These are phyloP conservation scores for Ptiloglossa arizonensis DNA, from an alignment of 1,140 invertebrate species.

Conservation along the genomic window DNA sequence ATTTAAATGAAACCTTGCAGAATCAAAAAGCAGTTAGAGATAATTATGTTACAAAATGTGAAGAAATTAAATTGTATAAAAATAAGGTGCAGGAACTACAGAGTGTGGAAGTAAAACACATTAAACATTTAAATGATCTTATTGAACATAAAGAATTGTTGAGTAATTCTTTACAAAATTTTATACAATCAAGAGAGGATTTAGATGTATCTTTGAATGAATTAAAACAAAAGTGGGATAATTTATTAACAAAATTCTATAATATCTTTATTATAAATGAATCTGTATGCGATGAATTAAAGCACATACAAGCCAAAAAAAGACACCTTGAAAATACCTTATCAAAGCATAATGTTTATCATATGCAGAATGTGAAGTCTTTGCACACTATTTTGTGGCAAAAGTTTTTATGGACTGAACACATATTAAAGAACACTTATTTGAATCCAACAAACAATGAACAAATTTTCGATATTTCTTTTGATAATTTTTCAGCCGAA, in stretches of 20 bases:
- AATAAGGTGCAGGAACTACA: conserved; percentile 53
- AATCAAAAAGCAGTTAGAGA: conserved; percentile 49
- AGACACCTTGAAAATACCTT: conserved; percentile 59
- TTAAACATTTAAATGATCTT: conserved; percentile 55
- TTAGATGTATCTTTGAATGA: conserved; percentile 60
- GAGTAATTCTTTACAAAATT: conserved; percentile 59
- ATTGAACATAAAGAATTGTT: conserved; percentile 67
- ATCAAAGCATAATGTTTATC: conserved; percentile 38
- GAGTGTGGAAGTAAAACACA: conserved; percentile 51
- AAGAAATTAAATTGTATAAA: conserved; percentile 50
- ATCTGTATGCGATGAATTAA: conserved; percentile 65
- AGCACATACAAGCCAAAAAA: conserved; percentile 61
- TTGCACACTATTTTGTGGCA: conserved; percentile 61
- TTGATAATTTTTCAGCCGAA: conserved; percentile 56
- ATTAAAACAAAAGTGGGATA: conserved; percentile 59
- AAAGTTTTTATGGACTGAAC: conserved; percentile 65
- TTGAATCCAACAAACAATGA: conserved; percentile 29
- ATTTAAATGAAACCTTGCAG: conserved; percentile 47
- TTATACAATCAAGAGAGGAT: conserved; percentile 57
- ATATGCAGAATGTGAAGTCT: conserved; percentile 60
- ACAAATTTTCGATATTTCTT: conserved; percentile 9
- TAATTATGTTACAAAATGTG: conserved; percentile 25
- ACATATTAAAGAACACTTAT: conserved; percentile 56
- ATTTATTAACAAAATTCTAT: conserved; percentile 51
- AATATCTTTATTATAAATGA: conserved; percentile 39